Conservation (phyloP, 2,797 vertebrate species). For the Melanogrammus aeglefinus region DNA sequence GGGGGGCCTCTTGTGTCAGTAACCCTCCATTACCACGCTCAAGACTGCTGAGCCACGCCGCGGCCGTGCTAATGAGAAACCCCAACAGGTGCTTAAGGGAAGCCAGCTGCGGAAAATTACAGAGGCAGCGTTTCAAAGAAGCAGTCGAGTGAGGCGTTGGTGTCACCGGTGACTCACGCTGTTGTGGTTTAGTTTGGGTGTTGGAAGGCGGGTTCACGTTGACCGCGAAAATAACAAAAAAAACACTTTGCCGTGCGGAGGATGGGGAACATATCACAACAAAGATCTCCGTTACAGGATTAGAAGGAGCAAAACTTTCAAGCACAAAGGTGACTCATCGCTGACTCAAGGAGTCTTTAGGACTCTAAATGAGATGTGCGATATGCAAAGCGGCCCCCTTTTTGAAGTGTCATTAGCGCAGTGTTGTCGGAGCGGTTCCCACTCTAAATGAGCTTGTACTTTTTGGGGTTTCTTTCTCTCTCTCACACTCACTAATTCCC, state of each 20-base stretch:
- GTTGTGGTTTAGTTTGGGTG: slow-evolving; percentile 36
- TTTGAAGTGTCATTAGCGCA: slow-evolving; percentile 19
- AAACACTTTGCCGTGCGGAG: slow-evolving; percentile 47
- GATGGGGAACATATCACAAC: neutral
- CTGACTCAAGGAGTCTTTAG: slow-evolving; percentile 24
- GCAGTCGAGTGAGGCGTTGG: slow-evolving; percentile 45
- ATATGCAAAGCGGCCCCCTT: slow-evolving; percentile 8
- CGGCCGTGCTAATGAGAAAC: slow-evolving; percentile 14
- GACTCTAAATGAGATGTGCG: neutral
- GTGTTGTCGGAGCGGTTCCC: slow-evolving; percentile 4
- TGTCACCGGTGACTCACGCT: slow-evolving; percentile 55
- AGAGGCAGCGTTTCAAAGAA: slow-evolving; percentile 36
- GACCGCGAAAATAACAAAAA: slow-evolving; percentile 20
- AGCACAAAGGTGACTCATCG: slow-evolving; percentile 15
- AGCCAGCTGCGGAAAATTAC: slow-evolving; percentile 8
- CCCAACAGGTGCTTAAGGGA: slow-evolving; percentile 29
- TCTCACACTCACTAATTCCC: slow-evolving; percentile 14
- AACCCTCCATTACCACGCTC: neutral
- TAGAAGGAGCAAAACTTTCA: slow-evolving; percentile 14
- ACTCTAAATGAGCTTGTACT: slow-evolving; percentile 30
- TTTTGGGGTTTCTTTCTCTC: slow-evolving; percentile 25
- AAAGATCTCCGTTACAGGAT: neutral
- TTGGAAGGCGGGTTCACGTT: slow-evolving; percentile 49
- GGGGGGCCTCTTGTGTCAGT: neutral
- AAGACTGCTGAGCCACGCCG: neutral